phyloP scores from a whole-genome alignment of 2,797 vertebrate genomes.

The Pachyuromys duprasi region DNA sequence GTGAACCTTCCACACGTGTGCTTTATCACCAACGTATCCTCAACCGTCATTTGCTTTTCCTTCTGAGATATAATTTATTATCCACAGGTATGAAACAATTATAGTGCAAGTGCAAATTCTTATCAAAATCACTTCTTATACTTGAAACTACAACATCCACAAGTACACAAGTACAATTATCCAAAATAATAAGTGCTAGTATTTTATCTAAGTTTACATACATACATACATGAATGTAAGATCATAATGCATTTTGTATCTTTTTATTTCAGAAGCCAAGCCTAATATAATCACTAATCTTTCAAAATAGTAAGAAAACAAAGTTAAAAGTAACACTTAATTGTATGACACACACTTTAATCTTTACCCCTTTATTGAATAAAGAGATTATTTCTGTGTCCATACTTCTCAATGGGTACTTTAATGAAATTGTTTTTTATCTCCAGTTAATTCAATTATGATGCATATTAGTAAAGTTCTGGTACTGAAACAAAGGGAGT shows the following conservation, averaged over 20 bases:
- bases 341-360: not conserved
- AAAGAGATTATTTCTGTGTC: conserved; percentile 30
- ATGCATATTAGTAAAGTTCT: conserved; percentile 27
- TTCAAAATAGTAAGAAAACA: conserved; percentile 6
- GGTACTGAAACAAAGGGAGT: not conserved
- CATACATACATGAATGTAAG: not conserved
- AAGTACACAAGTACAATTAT: too few species aligned
- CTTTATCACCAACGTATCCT: too few species aligned
- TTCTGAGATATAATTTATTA: conserved; percentile 17
- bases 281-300: not conserved
- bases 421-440: not conserved
- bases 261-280: conserved; percentile 33
- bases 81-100: not conserved
- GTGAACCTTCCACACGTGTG: not conserved
- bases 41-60: not conserved
- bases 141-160: conserved; percentile 44
- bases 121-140: not conserved
- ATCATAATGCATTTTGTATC: conserved; percentile 2
- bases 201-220: conserved; percentile 31
- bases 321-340: not conserved
- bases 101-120: not conserved
- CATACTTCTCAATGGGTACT: conserved; percentile 22
- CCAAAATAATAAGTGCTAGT: not conserved
- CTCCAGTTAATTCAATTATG: not conserved
- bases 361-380: not conserved